Evolutionary conservation across 2,888 invertebrate genomes (phyloP), one percentile per base, ranked within the genome.

Genomic region (Morpho achilles): DNA sequence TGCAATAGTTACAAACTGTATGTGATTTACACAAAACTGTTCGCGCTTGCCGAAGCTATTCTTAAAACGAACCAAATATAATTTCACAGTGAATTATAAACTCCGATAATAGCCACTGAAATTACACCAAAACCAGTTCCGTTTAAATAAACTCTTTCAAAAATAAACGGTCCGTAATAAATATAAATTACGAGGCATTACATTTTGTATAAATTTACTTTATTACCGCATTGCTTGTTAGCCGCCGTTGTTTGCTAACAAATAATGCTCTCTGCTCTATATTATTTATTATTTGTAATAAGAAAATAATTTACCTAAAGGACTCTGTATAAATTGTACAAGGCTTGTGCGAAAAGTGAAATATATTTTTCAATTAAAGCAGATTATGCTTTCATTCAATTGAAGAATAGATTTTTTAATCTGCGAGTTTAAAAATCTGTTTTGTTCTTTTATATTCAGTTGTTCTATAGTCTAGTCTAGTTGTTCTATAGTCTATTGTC

Each of bases 181-280:
- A 62, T 62, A 58, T 58, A 56, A 62, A 62, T 60, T 58, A 58
- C 47, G 55, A 22, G 57, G 46, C 53, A 53, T 62, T 60, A 60
- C 60, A 63, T 58, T 60, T 50, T 41, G 46, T 60, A 60, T 60
- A 60, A 60, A 60, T 63, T 58, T 53, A 53, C 53, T 63, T 63
- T 63, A 60, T 48, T 53, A 46, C 53, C 52, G 57, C 52, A 50
- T 46, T 49, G 57, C 60, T 62, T 60, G 62, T 62, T 62, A 57
- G 52, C 48, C 53, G 47, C 40, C 45, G 56, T 58, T 62, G 51
- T 62, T 56, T 46, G 50, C 45, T 60, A 54, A 57, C 60, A 60
- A 59, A 62, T 62, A 57, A 43, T 52, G 32, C 32, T 32, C 32
- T 32, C 32, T 53, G 16, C 45, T 44, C 44, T 39, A 52, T 52